Evolutionary conservation across 2,113 vertebrate genomes (phyloP), one percentile per base, ranked within the genome.

Genomic region (Dasyornis broadbenti): DNA sequence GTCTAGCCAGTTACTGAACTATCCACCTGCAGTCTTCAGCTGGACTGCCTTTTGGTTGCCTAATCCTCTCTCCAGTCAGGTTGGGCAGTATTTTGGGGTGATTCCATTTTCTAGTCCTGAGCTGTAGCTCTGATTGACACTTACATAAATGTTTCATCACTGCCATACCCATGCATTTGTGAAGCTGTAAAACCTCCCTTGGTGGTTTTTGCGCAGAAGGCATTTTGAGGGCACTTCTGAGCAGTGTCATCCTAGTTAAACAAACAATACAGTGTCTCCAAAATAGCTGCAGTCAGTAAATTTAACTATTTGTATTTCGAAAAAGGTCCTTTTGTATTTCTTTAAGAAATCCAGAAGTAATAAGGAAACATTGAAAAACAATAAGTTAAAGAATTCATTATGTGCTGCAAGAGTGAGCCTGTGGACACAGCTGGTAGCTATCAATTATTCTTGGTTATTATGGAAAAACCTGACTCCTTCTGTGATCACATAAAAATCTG

Each of bases 351-450:
- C 61, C 88, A 96, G 87, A 96, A 95, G 85, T 95, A 94, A 95
- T 94, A 95, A 96, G 89, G 94, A 96, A 96, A 97, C 85, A 71
- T 30, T 96, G 95, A 96, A 97, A 97, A 98, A 97, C 96, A 96
- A 86, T 97, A 96, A 97, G 89, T 96, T 96, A 95, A 97, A 97
- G 92, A 97, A 95, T 93, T 95, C 87, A 61, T 91, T 96, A 93
- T 97, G 96, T 95, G 83, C 93, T 91, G 49, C 61, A 65, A 82
- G 92, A 96, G 92, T 33, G 92, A 61, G 87, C 42, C 86, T 97
- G 97, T 97, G 95, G 98, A 97, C 96, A 97, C 97, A 98, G 97
- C 98, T 98, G 98, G 97, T 95, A 97, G 97, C 97, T 83, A 97
- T 98, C 97, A 98, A 94, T 97, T 97, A 95, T 95, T 97, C 90